phyloP scores from a whole-genome alignment of 2,888 invertebrate species.

The Ecliptopera silaceata region DNA sequence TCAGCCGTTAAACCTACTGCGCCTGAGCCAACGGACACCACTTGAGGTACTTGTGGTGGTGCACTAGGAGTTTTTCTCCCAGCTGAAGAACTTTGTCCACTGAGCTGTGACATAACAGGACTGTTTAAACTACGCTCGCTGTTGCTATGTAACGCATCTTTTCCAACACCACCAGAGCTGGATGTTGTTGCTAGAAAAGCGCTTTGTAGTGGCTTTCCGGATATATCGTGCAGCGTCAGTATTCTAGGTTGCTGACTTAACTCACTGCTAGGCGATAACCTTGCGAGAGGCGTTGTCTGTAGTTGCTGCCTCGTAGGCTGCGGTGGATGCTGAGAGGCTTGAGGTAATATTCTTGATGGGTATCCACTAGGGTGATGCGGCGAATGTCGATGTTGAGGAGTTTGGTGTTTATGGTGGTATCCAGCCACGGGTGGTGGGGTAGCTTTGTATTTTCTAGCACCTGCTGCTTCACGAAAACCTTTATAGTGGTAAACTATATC shows the following conservation, averaged over 20 bases:
- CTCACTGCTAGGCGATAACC: constrained; percentile 96
- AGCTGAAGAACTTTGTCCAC: constrained; percentile 92
- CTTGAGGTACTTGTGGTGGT: constrained; percentile 87
- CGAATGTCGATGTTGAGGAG: constrained; percentile 89
- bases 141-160: constrained; percentile 94
- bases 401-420: constrained; percentile 90
- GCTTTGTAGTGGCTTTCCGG: constrained; percentile 95
- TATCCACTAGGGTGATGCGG: constrained; percentile 90
- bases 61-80: constrained; percentile 88
- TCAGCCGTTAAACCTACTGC: constrained; percentile 95
- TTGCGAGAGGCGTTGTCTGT: constrained; percentile 95
- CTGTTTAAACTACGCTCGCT: constrained; percentile 96
- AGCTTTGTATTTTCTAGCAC: constrained; percentile 93
- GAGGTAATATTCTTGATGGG: constrained; percentile 88
- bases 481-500: constrained; percentile 98
- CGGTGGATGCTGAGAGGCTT: constrained; percentile 86
- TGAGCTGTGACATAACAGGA: constrained; percentile 95
- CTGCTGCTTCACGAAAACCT: constrained; percentile 93
- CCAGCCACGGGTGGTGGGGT: constrained; percentile 91
- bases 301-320: constrained; percentile 87
- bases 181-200: constrained; percentile 95
- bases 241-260: constrained; percentile 96
- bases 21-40: constrained; percentile 85
- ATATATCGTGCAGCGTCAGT: constrained; percentile 95
- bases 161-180: constrained; percentile 93